phyloP scores from a whole-genome alignment of 2,888 invertebrate species.

The Epirrita christyi region DNA sequence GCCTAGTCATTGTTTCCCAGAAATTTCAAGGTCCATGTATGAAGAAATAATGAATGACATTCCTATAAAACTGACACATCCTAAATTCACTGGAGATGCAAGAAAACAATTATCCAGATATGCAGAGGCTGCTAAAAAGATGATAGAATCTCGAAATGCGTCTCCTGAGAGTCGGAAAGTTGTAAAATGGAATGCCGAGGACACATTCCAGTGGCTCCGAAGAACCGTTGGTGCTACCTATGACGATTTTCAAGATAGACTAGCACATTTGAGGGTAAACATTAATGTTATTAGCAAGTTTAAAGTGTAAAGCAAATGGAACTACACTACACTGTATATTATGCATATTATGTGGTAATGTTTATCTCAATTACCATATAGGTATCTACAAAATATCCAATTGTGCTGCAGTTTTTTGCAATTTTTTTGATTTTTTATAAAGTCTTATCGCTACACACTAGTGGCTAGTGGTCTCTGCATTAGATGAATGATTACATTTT shows the following conservation, averaged over 20 bases:
- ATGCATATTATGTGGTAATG: too few species aligned
- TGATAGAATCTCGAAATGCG: constrained; percentile 97
- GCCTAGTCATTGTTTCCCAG: constrained; percentile 96
- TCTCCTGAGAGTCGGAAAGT: constrained; percentile 97
- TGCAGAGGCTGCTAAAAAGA: constrained; percentile 98
- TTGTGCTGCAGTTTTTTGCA: too few species aligned
- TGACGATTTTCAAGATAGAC: constrained; percentile 95
- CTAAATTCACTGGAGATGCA: constrained; percentile 97
- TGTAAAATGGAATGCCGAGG: constrained; percentile 99
- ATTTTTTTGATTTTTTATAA: too few species aligned
- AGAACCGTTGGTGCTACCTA: constrained; percentile 97
- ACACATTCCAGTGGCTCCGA: constrained; percentile 97
- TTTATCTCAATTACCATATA: too few species aligned
- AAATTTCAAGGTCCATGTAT: constrained; percentile 97
- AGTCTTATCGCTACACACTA: too few species aligned
- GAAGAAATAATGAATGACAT: constrained; percentile 99
- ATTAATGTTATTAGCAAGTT: background rate
- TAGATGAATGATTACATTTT: background rate
- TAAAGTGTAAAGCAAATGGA: too few species aligned
- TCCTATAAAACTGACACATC: constrained; percentile 97
- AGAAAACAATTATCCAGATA: constrained; percentile 96
- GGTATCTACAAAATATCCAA: too few species aligned
- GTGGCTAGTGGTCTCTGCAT: too few species aligned
- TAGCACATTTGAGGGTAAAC: constrained; percentile 92
- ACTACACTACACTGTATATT: too few species aligned